Base-by-base conservation (phyloP, 2,113 vertebrate genomes). In the Vidua macroura region DNA sequence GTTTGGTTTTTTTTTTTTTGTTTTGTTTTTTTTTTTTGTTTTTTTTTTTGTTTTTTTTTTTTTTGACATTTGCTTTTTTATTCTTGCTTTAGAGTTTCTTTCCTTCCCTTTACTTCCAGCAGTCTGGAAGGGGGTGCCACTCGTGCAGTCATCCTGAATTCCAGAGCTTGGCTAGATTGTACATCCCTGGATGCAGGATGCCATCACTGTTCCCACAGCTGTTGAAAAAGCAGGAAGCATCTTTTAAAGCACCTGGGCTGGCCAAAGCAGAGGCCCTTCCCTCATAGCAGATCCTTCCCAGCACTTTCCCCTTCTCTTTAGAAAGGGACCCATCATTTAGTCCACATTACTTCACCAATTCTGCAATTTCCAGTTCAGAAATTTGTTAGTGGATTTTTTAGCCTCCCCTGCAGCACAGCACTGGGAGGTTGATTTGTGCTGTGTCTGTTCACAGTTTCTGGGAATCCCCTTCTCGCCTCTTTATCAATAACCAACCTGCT, bases 391-490 rank as follows among this genome's bases (percentile, higher is more conserved):
- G 68, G 13, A 9, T 87, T 82, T 88, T 72, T 60, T 3, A 75
- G 16, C 73, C 18, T 58, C 35, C 78, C 73, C 62, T 78, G 55
- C 28, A 60, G 62, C 46, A 13, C 53, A 11, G 8, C 55, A 3
- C 0, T 33, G 31, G 13, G 21, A 5, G 31, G 28, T 31, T 94
- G 82, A 64, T 95, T 78, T 81, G 76, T 93, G 60, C 51, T 70
- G 30, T 28, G 67, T 37, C 55, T 81, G 16, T 23, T 75, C 74
- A 22, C 25, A 53, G 44, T 33, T 69, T 33, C 70, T 67, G 64
- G 91, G 79, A 80, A 88, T 74, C 24, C 75, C 75, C 46, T 93
- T 35, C 70, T 19, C 43, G 68, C 72, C 31, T 59, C 55, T 88
- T 72, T 41, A 56, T 88, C 93, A 81, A 59, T 31, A 49, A 9